Percentiles rank a stretch among this genome's conserved stretches.
phyloP scores from a whole-genome alignment of 2,888 invertebrate species.

The Acleris emargana region DNA sequence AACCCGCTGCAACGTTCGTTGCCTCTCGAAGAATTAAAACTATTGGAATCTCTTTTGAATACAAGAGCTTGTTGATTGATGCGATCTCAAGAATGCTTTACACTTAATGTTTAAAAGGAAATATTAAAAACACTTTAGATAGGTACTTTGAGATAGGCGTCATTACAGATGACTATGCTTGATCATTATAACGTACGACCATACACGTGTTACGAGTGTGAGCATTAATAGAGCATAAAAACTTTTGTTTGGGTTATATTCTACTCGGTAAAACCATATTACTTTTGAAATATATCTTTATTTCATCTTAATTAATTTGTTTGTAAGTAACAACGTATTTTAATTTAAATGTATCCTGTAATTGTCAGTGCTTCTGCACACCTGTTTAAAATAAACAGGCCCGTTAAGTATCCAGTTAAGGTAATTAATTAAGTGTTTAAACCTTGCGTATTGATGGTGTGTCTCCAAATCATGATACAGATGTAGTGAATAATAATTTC shows the following conservation, averaged over 20 bases:
- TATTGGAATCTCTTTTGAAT: constrained; percentile 35
- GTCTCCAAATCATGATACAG: too few species aligned
- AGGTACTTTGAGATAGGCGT: neutral
- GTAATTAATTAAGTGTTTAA: too few species aligned
- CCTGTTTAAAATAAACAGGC: too few species aligned
- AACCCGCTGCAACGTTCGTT: constrained; percentile 29
- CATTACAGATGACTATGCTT: neutral
- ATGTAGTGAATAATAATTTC: too few species aligned
- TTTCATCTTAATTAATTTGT: too few species aligned
- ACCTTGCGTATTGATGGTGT: too few species aligned
- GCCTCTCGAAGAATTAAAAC: constrained; percentile 33
- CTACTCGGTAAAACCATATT: too few species aligned
- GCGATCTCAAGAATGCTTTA: neutral
- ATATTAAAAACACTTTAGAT: neutral
- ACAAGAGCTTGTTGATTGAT: constrained; percentile 19
- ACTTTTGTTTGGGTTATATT: neutral
- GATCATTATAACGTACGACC: neutral
- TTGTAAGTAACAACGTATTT: too few species aligned
- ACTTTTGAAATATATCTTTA: too few species aligned
- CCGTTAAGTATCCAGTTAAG: too few species aligned
- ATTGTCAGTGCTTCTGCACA: too few species aligned
- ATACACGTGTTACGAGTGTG: neutral
- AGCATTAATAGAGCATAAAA: neutral
- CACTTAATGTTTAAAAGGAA: neutral
- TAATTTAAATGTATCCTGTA: too few species aligned